Conservation (phyloP, 2,888 invertebrate genomes). For the Dryobotodes eremita region DNA sequence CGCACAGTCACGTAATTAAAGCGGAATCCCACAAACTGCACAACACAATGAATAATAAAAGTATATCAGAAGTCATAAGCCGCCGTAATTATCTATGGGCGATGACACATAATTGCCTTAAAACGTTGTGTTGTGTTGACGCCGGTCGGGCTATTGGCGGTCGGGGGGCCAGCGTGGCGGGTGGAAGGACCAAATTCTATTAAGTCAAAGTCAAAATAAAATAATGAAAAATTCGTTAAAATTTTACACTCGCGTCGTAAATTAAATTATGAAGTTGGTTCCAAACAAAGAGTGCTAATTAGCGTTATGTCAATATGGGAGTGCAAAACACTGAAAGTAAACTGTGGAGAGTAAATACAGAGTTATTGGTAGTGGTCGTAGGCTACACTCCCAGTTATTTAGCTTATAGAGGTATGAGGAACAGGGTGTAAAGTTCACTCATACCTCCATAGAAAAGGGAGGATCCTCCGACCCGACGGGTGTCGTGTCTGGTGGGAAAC, state of each 20-base stretch:
- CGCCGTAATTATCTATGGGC: slow-evolving; percentile 27
- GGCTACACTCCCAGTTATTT: not conserved
- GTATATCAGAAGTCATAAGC: slow-evolving; percentile 35
- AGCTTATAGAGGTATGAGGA: too few species aligned
- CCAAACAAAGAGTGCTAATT: slow-evolving; percentile 56
- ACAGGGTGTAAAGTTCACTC: too few species aligned
- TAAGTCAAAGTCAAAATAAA: slow-evolving; percentile 60
- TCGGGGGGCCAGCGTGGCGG: not conserved
- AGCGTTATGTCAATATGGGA: slow-evolving; percentile 34
- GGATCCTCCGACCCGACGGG: too few species aligned
- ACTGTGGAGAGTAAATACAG: slow-evolving; percentile 6
- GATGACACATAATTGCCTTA: slow-evolving; percentile 23
- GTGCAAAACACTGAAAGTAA: slow-evolving; percentile 6
- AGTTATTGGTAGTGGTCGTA: not conserved
- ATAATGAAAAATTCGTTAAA: slow-evolving; percentile 45
- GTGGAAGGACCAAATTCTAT: slow-evolving; percentile 24
- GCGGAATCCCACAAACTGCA: slow-evolving; percentile 19
- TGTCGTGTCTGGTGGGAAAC: too few species aligned
- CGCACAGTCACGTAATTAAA: slow-evolving; percentile 20
- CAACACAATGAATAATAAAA: slow-evolving; percentile 37
- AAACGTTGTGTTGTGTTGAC: slow-evolving; percentile 17
- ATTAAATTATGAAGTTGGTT: slow-evolving; percentile 53
- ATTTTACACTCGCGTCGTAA: slow-evolving; percentile 40
- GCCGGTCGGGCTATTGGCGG: not conserved
- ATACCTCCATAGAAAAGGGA: too few species aligned